These are phyloP conservation scores for Callyntrura guangdongensis DNA, from an alignment of 2,888 invertebrate genomes.

Conservation along the genomic window DNA sequence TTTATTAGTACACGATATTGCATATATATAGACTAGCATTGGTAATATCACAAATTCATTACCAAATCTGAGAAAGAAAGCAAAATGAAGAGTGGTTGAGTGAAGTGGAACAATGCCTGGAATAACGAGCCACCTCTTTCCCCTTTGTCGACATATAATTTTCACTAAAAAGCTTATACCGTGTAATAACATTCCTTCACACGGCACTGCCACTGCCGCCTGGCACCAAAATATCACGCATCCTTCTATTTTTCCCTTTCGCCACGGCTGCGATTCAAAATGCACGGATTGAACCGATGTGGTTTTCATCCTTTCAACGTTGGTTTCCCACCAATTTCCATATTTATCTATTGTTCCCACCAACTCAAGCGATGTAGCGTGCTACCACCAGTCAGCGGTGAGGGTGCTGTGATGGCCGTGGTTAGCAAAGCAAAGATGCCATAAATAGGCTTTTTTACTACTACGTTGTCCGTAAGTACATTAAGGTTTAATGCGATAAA, in stretches of 20 bases:
- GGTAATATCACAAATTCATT: constrained; percentile 56
- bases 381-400: constrained; percentile 35
- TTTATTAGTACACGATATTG: neutral
- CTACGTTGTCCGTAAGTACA: too few species aligned
- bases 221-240: constrained; percentile 23
- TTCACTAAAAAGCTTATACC: constrained; percentile 19
- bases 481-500: too few species aligned
- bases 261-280: constrained; percentile 58
- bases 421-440: constrained; percentile 11
- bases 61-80: constrained; percentile 45
- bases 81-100: constrained; percentile 11
- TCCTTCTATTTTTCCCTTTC: constrained; percentile 1
- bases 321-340: constrained; percentile 73
- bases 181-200: neutral
- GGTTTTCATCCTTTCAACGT: constrained; percentile 59
- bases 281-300: constrained; percentile 61
- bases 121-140: neutral
- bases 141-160: neutral
- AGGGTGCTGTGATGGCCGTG: constrained; percentile 24
- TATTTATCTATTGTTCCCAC: constrained; percentile 72
- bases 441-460: neutral
- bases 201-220: neutral
- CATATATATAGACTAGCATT: too few species aligned
- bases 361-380: constrained; percentile 52
- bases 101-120: constrained; percentile 16